Evolutionary conservation across 2,113 vertebrate genomes (phyloP).

Genomic region (Sinocyclocheilus rhinocerous): DNA sequence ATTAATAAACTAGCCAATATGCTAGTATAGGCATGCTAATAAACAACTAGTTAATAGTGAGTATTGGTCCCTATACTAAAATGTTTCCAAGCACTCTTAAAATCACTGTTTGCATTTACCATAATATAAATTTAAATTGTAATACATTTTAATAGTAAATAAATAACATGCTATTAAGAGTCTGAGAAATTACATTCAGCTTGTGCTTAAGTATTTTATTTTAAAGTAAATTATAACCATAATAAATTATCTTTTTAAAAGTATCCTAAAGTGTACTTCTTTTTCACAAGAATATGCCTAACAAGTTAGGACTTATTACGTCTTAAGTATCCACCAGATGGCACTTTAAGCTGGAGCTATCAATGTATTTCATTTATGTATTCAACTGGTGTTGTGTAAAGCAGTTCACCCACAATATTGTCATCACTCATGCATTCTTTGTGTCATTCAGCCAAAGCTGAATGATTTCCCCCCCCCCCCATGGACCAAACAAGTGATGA

Average conservation of each 20-base stretch:
- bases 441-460: too few species aligned
- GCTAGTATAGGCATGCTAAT: too few species aligned
- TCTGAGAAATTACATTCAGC: background rate
- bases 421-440: too few species aligned
- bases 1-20: too few species aligned
- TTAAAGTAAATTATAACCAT: background rate
- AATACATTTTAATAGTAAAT: background rate
- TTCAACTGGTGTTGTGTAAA: too few species aligned
- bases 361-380: background rate
- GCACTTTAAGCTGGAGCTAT: background rate
- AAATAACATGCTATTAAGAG: background rate
- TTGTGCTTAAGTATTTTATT: background rate
- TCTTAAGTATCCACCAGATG: conserved; percentile 1
- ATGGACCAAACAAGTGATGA: too few species aligned
- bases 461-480: too few species aligned
- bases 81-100: too few species aligned
- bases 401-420: too few species aligned
- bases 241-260: background rate
- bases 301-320: background rate
- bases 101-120: too few species aligned
- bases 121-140: background rate
- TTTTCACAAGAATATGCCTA: background rate
- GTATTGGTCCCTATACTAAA: too few species aligned
- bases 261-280: background rate
- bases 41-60: too few species aligned